Percentiles rank a stretch among this genome's conserved stretches.
phyloP scores from a whole-genome alignment of 2,797 vertebrate genomes.

The Sitta carolinensis region DNA sequence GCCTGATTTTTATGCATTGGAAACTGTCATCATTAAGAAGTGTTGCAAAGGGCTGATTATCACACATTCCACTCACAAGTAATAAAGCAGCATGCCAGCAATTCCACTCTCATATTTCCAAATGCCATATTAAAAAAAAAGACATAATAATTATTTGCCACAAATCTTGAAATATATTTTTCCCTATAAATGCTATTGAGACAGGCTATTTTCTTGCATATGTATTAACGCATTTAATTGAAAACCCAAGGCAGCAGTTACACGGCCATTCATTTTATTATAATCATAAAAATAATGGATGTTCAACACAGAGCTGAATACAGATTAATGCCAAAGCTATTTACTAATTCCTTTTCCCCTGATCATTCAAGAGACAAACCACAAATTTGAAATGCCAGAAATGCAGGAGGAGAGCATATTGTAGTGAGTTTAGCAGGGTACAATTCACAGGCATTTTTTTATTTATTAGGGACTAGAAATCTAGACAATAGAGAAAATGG shows the following conservation, averaged over 20 bases:
- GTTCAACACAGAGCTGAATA: slow-evolving; percentile 30
- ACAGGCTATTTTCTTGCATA: slow-evolving; percentile 31
- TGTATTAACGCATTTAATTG: slow-evolving; percentile 54
- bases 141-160: background rate
- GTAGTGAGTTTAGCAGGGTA: background rate
- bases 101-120: background rate
- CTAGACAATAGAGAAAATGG: background rate
- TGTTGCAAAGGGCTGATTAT: slow-evolving; percentile 16
- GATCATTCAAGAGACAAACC: background rate
- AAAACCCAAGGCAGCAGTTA: slow-evolving; percentile 50
- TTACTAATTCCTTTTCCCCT: slow-evolving; percentile 34
- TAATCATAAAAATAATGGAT: slow-evolving; percentile 55
- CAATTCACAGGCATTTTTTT: background rate
- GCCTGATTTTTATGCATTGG: background rate
- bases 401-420: background rate
- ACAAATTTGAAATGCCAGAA: slow-evolving; percentile 11
- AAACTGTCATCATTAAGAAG: background rate
- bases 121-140: background rate
- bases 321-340: slow-evolving; percentile 41
- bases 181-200: slow-evolving; percentile 35
- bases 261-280: slow-evolving; percentile 36
- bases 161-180: slow-evolving; percentile 12
- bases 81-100: slow-evolving; percentile 37
- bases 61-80: slow-evolving; percentile 1
- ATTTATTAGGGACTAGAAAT: background rate